phyloP scores from a whole-genome alignment of 2,888 invertebrate genomes.

The Mystacides longicornis region DNA sequence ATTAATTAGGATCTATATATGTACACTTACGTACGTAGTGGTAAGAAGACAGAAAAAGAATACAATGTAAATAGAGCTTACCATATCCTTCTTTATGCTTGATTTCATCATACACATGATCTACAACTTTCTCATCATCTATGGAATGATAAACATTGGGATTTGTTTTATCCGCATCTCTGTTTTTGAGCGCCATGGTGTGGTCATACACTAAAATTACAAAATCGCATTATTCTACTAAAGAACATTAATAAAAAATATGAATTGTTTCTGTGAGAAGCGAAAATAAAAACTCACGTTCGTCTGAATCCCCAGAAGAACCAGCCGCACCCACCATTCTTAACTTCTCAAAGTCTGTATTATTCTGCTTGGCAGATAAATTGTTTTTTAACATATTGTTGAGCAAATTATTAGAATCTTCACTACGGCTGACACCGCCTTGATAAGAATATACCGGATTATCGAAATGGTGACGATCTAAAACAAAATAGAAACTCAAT shows the following conservation, averaged over 20 bases:
- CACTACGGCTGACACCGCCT: slow-evolving; percentile 40
- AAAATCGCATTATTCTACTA: not conserved
- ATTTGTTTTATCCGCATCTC: slow-evolving; percentile 79
- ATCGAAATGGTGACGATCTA: slow-evolving; percentile 83
- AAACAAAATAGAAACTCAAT: slow-evolving; percentile 25
- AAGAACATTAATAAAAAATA: not conserved
- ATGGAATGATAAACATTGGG: slow-evolving; percentile 81
- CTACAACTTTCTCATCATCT: slow-evolving; percentile 61
- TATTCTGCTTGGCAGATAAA: slow-evolving; percentile 49
- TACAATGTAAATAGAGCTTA: not conserved
- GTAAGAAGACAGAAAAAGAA: not conserved
- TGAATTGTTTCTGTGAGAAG: not conserved
- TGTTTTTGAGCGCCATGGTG: slow-evolving; percentile 64
- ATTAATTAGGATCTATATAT: too few relatives aligned
- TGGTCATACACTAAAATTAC: slow-evolving; percentile 52
- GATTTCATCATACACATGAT: slow-evolving; percentile 86
- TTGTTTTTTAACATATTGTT: slow-evolving; percentile 55
- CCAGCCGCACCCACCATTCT: slow-evolving; percentile 43
- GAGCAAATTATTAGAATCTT: slow-evolving; percentile 49
- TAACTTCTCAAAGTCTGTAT: slow-evolving; percentile 53
- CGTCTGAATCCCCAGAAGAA: slow-evolving; percentile 32
- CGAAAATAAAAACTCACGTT: slow-evolving; percentile 14
- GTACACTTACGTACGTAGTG: too few relatives aligned
- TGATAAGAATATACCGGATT: slow-evolving; percentile 85
- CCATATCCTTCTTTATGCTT: slow-evolving; percentile 57